Percentiles rank a stretch among this genome's conserved stretches.
Evolutionary conservation across 1,140 invertebrate genomes (phyloP).

Genomic region (Cyclina sinensis): DNA sequence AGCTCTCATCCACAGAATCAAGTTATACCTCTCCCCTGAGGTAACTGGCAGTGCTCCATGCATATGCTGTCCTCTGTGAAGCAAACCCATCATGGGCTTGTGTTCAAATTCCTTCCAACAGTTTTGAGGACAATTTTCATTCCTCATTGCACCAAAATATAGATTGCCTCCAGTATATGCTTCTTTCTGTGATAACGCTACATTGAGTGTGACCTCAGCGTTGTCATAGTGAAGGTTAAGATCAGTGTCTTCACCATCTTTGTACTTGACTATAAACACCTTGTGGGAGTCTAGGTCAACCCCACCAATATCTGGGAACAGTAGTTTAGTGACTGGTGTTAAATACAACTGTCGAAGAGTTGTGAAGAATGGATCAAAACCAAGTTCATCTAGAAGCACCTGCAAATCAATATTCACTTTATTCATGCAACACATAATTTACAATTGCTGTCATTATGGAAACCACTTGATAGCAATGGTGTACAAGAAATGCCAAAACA

Average conservation of each 20-base stretch:
- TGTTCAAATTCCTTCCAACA: constrained; percentile 75
- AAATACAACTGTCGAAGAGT: constrained; percentile 84
- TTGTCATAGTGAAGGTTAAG: constrained; percentile 87
- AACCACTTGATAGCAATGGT: too few species aligned
- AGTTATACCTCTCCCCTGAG: constrained; percentile 85
- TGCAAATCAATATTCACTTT: too few species aligned
- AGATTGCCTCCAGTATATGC: constrained; percentile 85
- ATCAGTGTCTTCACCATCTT: constrained; percentile 84
- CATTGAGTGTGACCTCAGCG: constrained; percentile 87
- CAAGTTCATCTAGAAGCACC: constrained; percentile 86
- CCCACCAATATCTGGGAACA: constrained; percentile 85
- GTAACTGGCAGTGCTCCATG: constrained; percentile 86
- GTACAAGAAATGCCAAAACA: too few species aligned
- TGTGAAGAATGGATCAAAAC: constrained; percentile 86
- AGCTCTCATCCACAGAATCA: constrained; percentile 87
- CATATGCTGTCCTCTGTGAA: constrained; percentile 86
- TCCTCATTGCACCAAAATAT: constrained; percentile 85
- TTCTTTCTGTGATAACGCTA: constrained; percentile 82
- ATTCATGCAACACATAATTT: too few species aligned
- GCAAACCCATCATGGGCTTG: constrained; percentile 78
- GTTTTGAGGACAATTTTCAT: constrained; percentile 47
- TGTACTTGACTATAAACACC: constrained; percentile 87
- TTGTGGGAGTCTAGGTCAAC: constrained; percentile 86
- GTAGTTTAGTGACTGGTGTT: constrained; percentile 79
- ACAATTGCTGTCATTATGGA: too few species aligned